A percentile compares a stretch with the other conserved stretches of the same genome.
Conservation (phyloP, 2,888 invertebrate species). For the Stomorhina lunata region DNA sequence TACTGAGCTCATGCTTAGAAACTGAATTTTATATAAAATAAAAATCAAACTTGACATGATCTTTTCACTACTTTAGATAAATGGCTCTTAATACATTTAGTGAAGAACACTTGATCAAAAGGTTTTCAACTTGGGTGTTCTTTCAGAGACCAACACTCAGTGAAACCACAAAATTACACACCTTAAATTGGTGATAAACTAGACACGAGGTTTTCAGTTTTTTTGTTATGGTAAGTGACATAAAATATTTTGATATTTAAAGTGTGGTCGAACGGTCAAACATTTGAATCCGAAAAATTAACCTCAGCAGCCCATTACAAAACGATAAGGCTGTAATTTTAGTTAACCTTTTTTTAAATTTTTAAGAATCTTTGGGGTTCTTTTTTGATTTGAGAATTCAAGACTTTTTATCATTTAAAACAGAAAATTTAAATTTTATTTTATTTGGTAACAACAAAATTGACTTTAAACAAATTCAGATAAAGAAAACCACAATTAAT, state of each 20-base stretch:
- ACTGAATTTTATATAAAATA: too few species aligned
- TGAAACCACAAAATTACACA: constrained; percentile 10
- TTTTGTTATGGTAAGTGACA: neutral
- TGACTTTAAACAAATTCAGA: constrained; percentile 26
- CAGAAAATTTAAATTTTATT: constrained; percentile 4
- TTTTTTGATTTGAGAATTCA: neutral
- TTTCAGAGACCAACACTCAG: neutral
- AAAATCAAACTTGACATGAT: constrained; percentile 27
- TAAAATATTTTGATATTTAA: too few species aligned
- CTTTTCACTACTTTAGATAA: constrained; percentile 34
- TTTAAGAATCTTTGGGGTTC: neutral
- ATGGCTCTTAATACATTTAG: neutral
- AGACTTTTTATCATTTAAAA: neutral
- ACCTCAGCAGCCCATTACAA: constrained; percentile 62
- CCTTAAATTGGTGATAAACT: constrained; percentile 46
- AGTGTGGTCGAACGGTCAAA: too few species aligned
- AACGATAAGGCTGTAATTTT: constrained; percentile 51
- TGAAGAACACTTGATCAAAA: neutral
- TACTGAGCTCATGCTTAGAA: too few species aligned
- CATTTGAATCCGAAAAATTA: too few species aligned
- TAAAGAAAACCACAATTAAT: constrained; percentile 58
- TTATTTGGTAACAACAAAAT: constrained; percentile 39
- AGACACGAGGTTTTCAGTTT: neutral
- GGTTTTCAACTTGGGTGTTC: constrained; percentile 56
- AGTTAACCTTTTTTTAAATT: constrained; percentile 1